A percentile compares a stretch with the other conserved stretches of the same genome.
These are phyloP conservation scores for Wiebesia pumilae DNA, from an alignment of 1,140 invertebrate genomes.

Conservation along the genomic window DNA sequence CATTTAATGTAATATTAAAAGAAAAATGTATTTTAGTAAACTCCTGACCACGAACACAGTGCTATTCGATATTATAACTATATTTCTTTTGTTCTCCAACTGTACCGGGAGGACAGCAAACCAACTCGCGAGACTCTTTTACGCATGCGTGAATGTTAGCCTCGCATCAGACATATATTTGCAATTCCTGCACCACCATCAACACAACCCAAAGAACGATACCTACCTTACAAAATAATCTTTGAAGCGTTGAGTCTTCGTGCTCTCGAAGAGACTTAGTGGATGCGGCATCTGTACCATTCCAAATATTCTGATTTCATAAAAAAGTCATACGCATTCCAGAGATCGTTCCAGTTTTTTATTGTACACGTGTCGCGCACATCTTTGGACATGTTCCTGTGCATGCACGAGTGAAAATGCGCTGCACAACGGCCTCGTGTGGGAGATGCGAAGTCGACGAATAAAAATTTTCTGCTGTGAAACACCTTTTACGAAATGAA, in stretches of 20 bases:
- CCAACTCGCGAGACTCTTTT: neutral
- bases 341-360: neutral
- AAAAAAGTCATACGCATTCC: neutral
- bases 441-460: constrained; percentile 26
- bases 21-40: too few relatives aligned
- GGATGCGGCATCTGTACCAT: neutral
- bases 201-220: constrained; percentile 10
- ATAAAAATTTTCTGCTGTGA: constrained; percentile 19
- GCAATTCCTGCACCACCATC: constrained; percentile 31
- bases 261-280: neutral
- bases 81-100: neutral
- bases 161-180: constrained; percentile 7
- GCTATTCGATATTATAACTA: neutral
- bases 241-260: neutral
- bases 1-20: too few relatives aligned
- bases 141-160: neutral
- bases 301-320: constrained; percentile 13
- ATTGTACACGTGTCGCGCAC: neutral
- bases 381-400: neutral
- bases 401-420: neutral
- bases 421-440: neutral
- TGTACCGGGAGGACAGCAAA: constrained; percentile 18
- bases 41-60: neutral
- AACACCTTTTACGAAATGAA: neutral
- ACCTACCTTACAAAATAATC: constrained; percentile 13